phyloP scores from a whole-genome alignment of 2,888 invertebrate genomes.

The Nephrocerus scutellatus region DNA sequence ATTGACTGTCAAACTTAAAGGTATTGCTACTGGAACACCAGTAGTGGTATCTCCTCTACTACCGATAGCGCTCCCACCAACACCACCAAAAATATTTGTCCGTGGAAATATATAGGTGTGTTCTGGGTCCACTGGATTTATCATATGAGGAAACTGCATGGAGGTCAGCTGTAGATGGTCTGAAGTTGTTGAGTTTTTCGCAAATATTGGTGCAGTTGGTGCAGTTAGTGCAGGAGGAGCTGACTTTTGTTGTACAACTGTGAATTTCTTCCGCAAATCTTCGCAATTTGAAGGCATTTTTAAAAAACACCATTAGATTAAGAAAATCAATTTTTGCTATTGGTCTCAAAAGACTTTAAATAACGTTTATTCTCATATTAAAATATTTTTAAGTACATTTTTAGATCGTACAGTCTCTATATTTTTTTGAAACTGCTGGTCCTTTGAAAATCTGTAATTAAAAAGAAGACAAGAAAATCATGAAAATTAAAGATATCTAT shows the following conservation, averaged over 20 bases:
- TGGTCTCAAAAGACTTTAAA: too few relatives aligned
- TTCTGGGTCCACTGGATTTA: constrained; percentile 35
- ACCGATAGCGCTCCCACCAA: constrained; percentile 23
- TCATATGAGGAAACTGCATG: constrained; percentile 18
- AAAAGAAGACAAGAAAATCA: too few relatives aligned
- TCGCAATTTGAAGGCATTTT: constrained; percentile 46
- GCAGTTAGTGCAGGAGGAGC: constrained; percentile 35
- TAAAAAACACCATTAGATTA: constrained; percentile 41
- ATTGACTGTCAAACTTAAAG: too few relatives aligned
- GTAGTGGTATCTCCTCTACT: constrained; percentile 30
- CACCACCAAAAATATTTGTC: constrained; percentile 28
- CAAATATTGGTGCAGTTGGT: constrained; percentile 13
- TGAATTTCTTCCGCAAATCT: constrained; percentile 47
- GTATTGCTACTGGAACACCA: constrained; percentile 29
- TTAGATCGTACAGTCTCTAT: too few relatives aligned
- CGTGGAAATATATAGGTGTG: constrained; percentile 46
- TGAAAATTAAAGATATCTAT: too few relatives aligned
- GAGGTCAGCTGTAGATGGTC: constrained; percentile 13
- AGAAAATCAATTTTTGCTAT: too few relatives aligned
- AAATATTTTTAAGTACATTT: too few relatives aligned
- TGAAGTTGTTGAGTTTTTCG: constrained; percentile 14
- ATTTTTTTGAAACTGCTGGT: too few relatives aligned
- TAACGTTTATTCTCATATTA: too few relatives aligned
- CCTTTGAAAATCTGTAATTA: too few relatives aligned
- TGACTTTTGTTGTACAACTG: constrained; percentile 40